These are phyloP conservation scores for Cyprinus carpio DNA, from an alignment of 2,113 vertebrate species.

Conservation along the genomic window DNA sequence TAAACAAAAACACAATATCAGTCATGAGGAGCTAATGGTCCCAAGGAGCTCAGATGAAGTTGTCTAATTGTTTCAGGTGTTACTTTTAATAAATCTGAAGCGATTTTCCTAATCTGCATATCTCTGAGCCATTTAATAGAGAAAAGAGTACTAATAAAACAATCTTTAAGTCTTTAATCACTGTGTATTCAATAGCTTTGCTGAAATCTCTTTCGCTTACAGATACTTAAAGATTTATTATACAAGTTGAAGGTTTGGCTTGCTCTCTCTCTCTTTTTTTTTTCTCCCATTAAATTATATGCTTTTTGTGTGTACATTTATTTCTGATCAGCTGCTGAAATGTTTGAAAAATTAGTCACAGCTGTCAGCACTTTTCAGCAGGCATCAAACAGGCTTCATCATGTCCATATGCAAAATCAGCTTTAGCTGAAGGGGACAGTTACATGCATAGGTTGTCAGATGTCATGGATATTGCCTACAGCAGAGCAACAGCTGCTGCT, in stretches of 20 bases:
- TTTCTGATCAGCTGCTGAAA: not conserved
- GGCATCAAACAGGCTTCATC: not conserved
- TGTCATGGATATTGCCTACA: not conserved
- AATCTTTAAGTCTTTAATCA: not conserved
- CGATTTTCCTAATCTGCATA: not conserved
- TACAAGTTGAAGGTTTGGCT: not conserved
- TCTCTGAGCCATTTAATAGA: not conserved
- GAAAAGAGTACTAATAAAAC: not conserved
- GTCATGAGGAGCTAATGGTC: not conserved
- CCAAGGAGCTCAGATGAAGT: not conserved
- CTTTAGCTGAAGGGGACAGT: conserved; percentile 14
- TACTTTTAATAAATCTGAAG: not conserved
- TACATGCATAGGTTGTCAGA: not conserved
- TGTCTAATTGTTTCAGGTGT: not conserved
- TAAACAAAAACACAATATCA: not conserved
- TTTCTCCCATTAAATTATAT: not conserved
- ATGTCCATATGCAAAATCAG: not conserved
- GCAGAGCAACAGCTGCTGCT: not conserved
- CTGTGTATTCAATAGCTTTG: not conserved
- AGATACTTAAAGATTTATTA: not conserved
- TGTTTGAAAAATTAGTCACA: not conserved
- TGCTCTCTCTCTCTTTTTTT: not conserved
- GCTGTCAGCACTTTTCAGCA: not conserved
- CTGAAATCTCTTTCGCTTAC: not conserved
- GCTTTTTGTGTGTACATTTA: not conserved